Evolutionary conservation across 1,140 invertebrate species (phyloP), one percentile per base, ranked within the genome.

Genomic region (Hypsibius dujardini): DNA sequence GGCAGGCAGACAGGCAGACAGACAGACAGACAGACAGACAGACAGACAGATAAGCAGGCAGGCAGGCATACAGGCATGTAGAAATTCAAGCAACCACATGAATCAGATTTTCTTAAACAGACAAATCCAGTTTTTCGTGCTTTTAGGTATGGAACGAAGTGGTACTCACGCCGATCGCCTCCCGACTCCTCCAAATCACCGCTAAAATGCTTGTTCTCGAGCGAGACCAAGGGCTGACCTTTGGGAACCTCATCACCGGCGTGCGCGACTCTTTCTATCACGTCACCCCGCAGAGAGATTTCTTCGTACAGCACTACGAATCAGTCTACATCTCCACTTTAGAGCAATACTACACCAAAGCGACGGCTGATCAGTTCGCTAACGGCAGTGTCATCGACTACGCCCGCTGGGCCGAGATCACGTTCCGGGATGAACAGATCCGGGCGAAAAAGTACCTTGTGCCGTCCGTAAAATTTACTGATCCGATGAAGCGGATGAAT

Each of bases 401-500:
- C 62, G 12, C 62, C 12, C 12, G 12, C 7, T 67, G 62, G 62
- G 62, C 62, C 12, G 62, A 67, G 62, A 12, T 15, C 3, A 67
- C 62, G 3, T 67, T 67, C 42, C 42, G 45, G 3, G 62, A 67
- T 42, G 62, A 67, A 67, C 62, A 67, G 3, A 45, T 3, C 7
- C 62, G 62, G 3, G 62, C 62, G 12, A 12, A 42, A 42, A 67
- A 67, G 62, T 67, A 67, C 42, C 62, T 67, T 3, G 42, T 12
- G 12, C 42, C 62, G 12, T 67, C 62, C 3, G 3, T 7, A 3
- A 67, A 67, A 3, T 67, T 15, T 42, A 15, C 12, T 7, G 62
- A 67, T 7, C 62, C 62, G 3, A 45, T 67, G 3, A 67, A 67
- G 12, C 62, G 62, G 3, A 67, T 67, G 62, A 67, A 67, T 45